A percentile compares a stretch with the other conserved stretches of the same genome.
Evolutionary conservation across 64 coral and sea anemone species (phyloP).

Genomic region (Porites lutea): DNA sequence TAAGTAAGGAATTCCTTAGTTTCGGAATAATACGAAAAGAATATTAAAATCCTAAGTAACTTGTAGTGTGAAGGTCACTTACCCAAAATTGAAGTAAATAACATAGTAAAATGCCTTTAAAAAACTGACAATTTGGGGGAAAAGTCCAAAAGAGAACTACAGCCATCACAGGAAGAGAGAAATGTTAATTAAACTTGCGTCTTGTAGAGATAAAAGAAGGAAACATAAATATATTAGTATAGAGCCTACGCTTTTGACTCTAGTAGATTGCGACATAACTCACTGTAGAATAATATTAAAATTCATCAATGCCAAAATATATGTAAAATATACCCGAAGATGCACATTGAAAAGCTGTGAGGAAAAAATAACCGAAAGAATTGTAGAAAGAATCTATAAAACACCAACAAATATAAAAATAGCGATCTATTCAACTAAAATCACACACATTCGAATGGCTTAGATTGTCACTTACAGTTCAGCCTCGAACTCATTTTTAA

Average conservation of each 20-base stretch:
- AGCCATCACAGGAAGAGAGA: background rate
- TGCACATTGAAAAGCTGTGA: background rate
- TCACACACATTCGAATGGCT: background rate
- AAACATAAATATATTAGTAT: background rate
- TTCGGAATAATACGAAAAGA: background rate
- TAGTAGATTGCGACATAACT: background rate
- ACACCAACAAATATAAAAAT: background rate
- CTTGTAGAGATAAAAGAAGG: background rate
- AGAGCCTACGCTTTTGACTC: background rate
- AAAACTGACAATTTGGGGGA: background rate
- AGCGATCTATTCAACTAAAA: background rate
- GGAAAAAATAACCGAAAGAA: constrained; percentile 7
- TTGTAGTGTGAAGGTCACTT: constrained; percentile 17
- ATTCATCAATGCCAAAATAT: constrained; percentile 13
- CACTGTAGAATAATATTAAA: background rate
- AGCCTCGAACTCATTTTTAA: background rate
- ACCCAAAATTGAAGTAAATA: constrained; percentile 3
- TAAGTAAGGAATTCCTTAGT: background rate
- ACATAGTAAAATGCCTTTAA: background rate
- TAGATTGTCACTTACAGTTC: background rate
- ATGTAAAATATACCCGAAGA: background rate
- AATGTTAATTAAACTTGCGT: background rate
- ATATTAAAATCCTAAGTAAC: constrained; percentile 9
- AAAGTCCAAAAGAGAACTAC: background rate
- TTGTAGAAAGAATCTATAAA: background rate